These are phyloP conservation scores for Bujurquina vittata DNA, from an alignment of 2,113 vertebrate genomes.

Conservation along the genomic window DNA sequence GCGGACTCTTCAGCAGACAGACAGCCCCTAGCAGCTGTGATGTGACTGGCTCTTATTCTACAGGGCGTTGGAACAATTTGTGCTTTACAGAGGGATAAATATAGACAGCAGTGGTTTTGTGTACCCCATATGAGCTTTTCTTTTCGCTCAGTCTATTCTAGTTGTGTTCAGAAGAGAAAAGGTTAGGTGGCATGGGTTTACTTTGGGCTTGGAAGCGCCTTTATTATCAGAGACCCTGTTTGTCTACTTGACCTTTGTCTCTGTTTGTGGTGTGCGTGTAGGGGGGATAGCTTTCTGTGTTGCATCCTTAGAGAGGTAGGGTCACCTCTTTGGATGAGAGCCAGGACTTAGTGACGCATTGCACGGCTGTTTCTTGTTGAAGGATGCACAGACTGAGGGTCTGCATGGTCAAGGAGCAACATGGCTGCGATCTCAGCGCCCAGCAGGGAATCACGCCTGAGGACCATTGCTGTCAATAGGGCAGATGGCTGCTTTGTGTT, in stretches of 20 bases:
- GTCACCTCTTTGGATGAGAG: conserved; percentile 47
- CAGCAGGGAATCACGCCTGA: conserved; percentile 34
- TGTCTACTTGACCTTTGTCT: conserved; percentile 60
- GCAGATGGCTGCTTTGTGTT: conserved; percentile 46
- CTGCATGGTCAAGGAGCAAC: conserved; percentile 42
- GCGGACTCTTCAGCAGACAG: not conserved
- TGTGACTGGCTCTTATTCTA: conserved; percentile 4
- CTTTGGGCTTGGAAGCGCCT: conserved; percentile 21
- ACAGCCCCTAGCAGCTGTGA: conserved; percentile 27
- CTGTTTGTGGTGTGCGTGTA: conserved; percentile 45
- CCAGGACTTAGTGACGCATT: conserved; percentile 45
- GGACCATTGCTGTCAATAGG: conserved; percentile 49
- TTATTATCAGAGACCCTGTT: conserved; percentile 54
- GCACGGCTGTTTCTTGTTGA: conserved; percentile 46
- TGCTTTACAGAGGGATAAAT: conserved; percentile 41
- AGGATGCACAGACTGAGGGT: conserved; percentile 17
- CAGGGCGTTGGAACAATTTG: conserved; percentile 27
- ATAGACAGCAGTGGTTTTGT: conserved; percentile 11
- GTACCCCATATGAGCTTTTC: conserved; percentile 6
- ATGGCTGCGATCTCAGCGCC: conserved; percentile 44
- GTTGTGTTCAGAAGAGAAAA: conserved; percentile 8
- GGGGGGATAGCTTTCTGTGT: conserved; percentile 12
- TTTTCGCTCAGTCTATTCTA: not conserved
- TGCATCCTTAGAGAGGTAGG: conserved; percentile 42
- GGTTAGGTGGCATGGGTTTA: not conserved